Percentiles rank a stretch among this genome's conserved stretches.
phyloP scores from a whole-genome alignment of 1,140 invertebrate species.

The Drosophila athabasca region DNA sequence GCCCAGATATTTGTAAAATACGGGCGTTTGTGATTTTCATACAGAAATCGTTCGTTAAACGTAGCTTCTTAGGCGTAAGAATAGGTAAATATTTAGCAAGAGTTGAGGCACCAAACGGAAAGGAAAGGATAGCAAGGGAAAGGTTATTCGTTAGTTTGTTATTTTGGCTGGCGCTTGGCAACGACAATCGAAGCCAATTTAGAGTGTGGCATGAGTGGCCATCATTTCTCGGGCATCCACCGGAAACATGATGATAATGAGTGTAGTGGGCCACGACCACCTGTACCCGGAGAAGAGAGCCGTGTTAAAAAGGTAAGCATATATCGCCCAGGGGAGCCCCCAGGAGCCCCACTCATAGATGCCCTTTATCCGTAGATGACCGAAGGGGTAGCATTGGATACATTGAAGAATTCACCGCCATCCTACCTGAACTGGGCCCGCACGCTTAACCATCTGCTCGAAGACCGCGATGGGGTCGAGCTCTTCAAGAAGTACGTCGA shows the following conservation, averaged over 20 bases:
- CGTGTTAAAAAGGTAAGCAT: constrained; percentile 79
- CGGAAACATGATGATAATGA: constrained; percentile 84
- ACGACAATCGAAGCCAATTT: constrained; percentile 44
- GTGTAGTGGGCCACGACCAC: constrained; percentile 83
- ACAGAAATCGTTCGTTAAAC: constrained; percentile 58
- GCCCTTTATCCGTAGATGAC: constrained; percentile 67
- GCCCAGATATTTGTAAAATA: constrained; percentile 82
- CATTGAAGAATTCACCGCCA: constrained; percentile 87
- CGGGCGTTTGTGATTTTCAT: constrained; percentile 78
- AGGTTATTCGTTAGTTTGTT: too few species aligned
- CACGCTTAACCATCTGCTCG: constrained; percentile 90
- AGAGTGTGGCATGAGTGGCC: constrained; percentile 83
- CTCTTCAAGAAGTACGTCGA: constrained; percentile 93
- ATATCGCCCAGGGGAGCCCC: too few species aligned
- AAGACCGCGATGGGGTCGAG: constrained; percentile 93
- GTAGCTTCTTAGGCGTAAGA: constrained; percentile 50
- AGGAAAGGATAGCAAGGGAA: background rate
- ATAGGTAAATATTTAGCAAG: constrained; percentile 61
- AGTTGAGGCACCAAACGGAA: constrained; percentile 6
- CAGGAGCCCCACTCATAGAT: background rate
- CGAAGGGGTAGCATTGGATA: constrained; percentile 83
- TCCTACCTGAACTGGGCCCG: constrained; percentile 94
- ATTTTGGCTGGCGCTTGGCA: constrained; percentile 14
- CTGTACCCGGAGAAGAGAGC: constrained; percentile 84
- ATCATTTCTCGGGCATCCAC: constrained; percentile 65